Evolutionary conservation across 2,113 vertebrate species (phyloP).

Genomic region (Sebastes schlegelii): DNA sequence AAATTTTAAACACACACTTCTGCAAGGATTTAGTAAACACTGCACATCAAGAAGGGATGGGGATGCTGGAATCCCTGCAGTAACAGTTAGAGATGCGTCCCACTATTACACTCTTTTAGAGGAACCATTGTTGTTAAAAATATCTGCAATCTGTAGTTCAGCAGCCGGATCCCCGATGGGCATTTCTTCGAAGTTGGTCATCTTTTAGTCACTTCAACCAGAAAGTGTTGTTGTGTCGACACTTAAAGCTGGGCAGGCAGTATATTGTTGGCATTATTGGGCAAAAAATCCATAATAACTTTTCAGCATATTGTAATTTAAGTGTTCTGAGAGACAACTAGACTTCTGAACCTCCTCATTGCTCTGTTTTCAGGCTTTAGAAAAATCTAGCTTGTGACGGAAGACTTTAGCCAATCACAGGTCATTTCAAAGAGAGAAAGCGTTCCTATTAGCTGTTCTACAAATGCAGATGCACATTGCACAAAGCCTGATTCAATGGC

Average conservation of each 20-base stretch:
- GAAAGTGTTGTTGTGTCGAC: conserved; percentile 10
- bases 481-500: too few relatives aligned
- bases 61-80: background rate
- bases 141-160: conserved; percentile 16
- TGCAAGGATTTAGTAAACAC: conserved; percentile 2
- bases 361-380: background rate
- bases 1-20: background rate
- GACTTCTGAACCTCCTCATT: background rate
- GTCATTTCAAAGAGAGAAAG: background rate
- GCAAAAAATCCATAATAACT: background rate
- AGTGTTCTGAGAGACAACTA: background rate
- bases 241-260: background rate
- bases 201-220: conserved; percentile 27
- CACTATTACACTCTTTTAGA: background rate
- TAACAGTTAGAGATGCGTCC: background rate
- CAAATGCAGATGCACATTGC: background rate
- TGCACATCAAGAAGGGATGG: background rate
- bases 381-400: background rate
- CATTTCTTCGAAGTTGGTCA: conserved; percentile 4
- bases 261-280: background rate
- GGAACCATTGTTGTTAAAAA: background rate
- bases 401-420: background rate
- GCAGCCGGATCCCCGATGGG: background rate
- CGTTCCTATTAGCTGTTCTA: background rate
- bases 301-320: background rate